phyloP scores from a whole-genome alignment of 2,113 vertebrate genomes.

The Monarcha castaneiventris region DNA sequence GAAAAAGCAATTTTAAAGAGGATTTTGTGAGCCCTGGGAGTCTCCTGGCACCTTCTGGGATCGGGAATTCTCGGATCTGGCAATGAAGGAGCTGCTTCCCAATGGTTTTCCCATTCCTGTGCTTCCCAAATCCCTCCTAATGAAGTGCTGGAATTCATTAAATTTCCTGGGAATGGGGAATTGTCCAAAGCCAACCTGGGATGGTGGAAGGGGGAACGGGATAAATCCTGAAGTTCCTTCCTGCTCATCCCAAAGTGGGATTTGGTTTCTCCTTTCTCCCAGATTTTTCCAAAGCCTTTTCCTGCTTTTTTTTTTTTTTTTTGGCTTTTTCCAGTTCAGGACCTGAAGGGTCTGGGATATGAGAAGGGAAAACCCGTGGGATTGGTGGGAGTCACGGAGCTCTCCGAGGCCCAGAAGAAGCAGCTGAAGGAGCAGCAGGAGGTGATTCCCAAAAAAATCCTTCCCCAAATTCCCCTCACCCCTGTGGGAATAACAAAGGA shows the following conservation, averaged over 20 bases:
- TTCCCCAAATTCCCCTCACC: background rate
- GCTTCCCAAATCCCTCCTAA: background rate
- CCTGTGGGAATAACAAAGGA: background rate
- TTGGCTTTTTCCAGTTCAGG: slow-evolving; percentile 77
- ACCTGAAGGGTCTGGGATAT: slow-evolving; percentile 92
- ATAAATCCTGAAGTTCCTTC: background rate
- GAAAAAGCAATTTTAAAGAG: background rate
- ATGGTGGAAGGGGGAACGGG: background rate
- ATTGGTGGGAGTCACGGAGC: slow-evolving; percentile 92
- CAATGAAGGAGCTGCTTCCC: background rate
- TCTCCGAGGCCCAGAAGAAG: slow-evolving; percentile 93
- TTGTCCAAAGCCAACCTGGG: background rate
- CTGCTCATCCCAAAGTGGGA: background rate
- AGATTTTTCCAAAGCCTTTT: background rate
- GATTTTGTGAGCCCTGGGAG: background rate
- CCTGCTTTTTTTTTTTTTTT: background rate
- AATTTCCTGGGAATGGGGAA: background rate
- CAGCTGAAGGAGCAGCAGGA: slow-evolving; percentile 98
- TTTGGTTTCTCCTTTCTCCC: rapidly evolving
- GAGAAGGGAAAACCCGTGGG: slow-evolving; percentile 95
- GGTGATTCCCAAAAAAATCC: slow-evolving; percentile 64
- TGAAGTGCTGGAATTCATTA: background rate
- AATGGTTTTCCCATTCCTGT: background rate
- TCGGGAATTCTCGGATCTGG: background rate
- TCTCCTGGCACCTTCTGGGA: background rate